Evolutionary conservation across 2,797 vertebrate species (phyloP).

Genomic region (Hozukius guyotensis): DNA sequence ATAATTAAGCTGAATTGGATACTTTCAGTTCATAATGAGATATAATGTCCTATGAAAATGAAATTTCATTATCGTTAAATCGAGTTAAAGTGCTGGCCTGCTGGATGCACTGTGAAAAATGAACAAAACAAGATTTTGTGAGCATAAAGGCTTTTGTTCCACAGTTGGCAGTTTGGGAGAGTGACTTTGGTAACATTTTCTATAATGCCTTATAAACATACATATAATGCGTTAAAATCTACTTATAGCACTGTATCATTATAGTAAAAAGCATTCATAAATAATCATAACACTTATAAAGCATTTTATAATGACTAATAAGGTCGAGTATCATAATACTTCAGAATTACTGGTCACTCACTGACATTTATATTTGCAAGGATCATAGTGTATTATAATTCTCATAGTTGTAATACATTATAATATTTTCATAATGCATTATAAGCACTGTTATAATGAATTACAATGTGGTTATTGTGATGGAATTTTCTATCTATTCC

Average conservation of each 20-base stretch:
- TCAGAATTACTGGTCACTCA: too few species aligned
- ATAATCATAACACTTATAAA: not conserved
- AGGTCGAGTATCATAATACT: too few species aligned
- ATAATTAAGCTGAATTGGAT: not conserved
- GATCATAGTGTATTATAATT: too few species aligned
- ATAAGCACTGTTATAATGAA: not conserved
- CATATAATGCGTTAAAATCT: not conserved
- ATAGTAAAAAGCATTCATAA: too few species aligned
- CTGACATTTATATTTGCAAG: too few species aligned
- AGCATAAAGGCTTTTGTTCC: not conserved
- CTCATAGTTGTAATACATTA: too few species aligned
- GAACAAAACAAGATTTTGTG: not conserved
- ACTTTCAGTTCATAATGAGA: not conserved
- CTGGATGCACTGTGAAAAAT: conserved; percentile 1
- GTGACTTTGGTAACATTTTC: not conserved
- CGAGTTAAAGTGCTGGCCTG: not conserved
- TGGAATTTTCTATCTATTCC: too few species aligned
- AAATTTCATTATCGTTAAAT: conserved; percentile 4
- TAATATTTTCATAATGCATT: not conserved
- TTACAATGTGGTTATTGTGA: not conserved
- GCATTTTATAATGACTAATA: too few species aligned
- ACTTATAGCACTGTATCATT: not conserved
- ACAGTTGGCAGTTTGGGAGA: not conserved
- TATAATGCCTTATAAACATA: not conserved
- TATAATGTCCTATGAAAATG: conserved; percentile 5